These are phyloP conservation scores for Hydropotes inermis DNA, from an alignment of 2,113 vertebrate species.

Conservation along the genomic window DNA sequence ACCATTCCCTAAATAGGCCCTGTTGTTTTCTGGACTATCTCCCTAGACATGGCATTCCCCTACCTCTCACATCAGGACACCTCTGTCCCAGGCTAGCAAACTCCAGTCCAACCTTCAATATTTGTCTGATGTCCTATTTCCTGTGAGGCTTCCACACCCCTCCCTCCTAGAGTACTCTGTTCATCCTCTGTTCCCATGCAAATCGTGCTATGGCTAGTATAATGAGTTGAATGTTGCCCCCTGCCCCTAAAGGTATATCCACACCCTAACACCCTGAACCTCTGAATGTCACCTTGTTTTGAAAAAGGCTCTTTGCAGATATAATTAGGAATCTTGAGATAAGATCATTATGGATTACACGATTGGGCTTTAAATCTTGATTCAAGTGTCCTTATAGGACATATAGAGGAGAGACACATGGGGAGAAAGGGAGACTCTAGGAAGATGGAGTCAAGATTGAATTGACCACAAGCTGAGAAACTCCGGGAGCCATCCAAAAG, in stretches of 20 bases:
- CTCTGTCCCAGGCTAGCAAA: background rate
- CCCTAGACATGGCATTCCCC: background rate
- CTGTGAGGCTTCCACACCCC: fast-evolving
- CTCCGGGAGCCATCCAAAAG: background rate
- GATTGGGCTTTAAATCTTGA: background rate
- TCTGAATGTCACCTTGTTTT: background rate
- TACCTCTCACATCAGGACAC: background rate
- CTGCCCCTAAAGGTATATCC: fast-evolving
- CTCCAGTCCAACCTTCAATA: background rate
- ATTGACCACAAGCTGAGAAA: background rate
- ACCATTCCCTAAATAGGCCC: background rate
- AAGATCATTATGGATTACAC: background rate
- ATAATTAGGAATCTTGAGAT: background rate
- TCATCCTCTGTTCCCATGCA: background rate
- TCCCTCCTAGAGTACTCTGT: background rate
- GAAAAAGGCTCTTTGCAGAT: background rate
- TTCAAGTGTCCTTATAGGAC: background rate
- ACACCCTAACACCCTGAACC: background rate
- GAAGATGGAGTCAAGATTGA: background rate
- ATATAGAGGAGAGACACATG: background rate
- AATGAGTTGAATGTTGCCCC: background rate
- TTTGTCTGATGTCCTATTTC: background rate
- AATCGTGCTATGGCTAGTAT: too few species aligned
- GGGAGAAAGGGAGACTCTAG: background rate
- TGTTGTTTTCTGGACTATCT: background rate